Evolutionary conservation across 23 tunicate genomes (phyloP).

Genomic region (Botrylloides violaceus): DNA sequence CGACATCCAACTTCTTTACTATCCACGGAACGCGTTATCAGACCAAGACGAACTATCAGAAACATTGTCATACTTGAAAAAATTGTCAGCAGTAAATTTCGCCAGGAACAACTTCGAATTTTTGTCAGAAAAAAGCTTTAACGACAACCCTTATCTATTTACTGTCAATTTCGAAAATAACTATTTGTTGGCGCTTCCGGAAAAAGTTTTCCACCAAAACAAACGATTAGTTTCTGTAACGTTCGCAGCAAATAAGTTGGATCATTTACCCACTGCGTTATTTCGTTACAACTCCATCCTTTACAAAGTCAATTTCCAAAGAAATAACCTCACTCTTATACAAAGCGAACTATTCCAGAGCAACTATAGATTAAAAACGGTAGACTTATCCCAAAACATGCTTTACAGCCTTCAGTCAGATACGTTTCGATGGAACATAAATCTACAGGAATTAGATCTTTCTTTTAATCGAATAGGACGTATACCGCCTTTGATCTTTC

Average conservation of each 20-base stretch:
- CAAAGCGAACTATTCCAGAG: constrained; percentile 13
- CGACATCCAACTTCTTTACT: constrained; percentile 4
- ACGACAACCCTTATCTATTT: neutral
- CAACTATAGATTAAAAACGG: neutral
- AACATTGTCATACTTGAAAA: constrained; percentile 9
- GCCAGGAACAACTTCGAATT: constrained; percentile 6
- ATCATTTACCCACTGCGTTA: constrained; percentile 4
- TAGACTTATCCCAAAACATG: constrained; percentile 5
- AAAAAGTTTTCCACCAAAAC: constrained; percentile 5
- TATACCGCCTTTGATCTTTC: constrained; percentile 6
- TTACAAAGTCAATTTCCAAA: constrained; percentile 1
- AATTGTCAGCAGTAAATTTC: constrained; percentile 5
- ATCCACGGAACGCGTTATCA: constrained; percentile 4
- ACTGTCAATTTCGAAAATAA: constrained; percentile 9
- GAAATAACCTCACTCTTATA: constrained; percentile 15
- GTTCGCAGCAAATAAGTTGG: constrained; percentile 15
- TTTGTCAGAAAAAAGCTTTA: constrained; percentile 5
- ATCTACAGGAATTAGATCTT: constrained; percentile 2
- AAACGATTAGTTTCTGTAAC: neutral
- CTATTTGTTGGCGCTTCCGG: constrained; percentile 10
- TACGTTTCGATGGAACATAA: neutral
- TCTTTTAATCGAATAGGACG: constrained; percentile 11
- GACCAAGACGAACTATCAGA: constrained; percentile 19
- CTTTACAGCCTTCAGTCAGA: neutral
- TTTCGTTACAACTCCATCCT: constrained; percentile 7